Evolutionary conservation across 2,888 invertebrate species (phyloP), one percentile per base, ranked within the genome.

Genomic region (Nasonovia ribisnigri): DNA sequence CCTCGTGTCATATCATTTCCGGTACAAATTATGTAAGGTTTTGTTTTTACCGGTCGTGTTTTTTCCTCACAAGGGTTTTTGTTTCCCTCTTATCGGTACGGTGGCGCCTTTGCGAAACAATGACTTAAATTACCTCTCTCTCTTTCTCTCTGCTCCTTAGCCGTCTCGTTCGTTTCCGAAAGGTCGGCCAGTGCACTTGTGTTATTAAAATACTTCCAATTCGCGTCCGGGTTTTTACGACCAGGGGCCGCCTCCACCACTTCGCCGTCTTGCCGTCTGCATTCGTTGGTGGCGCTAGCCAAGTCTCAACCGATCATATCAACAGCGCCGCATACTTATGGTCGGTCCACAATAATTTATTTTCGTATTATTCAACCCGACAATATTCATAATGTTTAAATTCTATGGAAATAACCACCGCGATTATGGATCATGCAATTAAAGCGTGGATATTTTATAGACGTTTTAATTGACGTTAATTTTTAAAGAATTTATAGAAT

Each of bases 381-480:
- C 13, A 54, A 36, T 10, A 89, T 60, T 60, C 29, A 89, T 89
- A 60, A 90, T 90, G 43, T 20, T 57, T 57, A 57, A 26, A 48
- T 90, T 20, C 67, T 90, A 46, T n/a, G 42, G 26, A 77, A 67
- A 29, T 67, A 77, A 90, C n/a, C 24, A 77, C 36, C 2, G n/a
- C 48, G 67, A 90, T 90, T 90, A 90, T 46, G 26, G 26, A 90
- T 36, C 57, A 29, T 67, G 90, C 36, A 92, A 92, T 92, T 92
- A 57, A 46, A 46, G 24, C 87, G 36, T 46, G 43, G n/a, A 60
- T 48, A 60, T 46, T 88, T 92, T 67, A 77, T 77, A 51, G 36
- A 77, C 88, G 46, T 93, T 93, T 89, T 93, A 93, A 93, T 93
- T 93, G 93, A 20, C 89, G 48, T 89, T 57, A 57, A 90, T 93